Conservation (phyloP, 2,888 invertebrate genomes). For the Hypselothyrea guttata region DNA sequence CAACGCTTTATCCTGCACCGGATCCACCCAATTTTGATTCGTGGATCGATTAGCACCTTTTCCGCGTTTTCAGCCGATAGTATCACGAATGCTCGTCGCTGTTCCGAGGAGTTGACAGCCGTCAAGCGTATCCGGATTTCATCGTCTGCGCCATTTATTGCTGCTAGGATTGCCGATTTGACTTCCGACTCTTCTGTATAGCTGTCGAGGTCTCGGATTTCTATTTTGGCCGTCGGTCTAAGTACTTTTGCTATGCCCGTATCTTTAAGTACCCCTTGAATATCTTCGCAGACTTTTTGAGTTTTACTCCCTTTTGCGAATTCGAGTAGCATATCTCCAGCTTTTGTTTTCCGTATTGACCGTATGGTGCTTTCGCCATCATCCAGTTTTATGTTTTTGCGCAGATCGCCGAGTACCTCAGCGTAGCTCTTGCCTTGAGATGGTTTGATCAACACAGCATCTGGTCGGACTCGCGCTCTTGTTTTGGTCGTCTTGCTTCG, state of each 20-base stretch:
- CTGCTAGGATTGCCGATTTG: too few species aligned
- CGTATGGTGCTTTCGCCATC: background rate
- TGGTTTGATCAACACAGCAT: background rate
- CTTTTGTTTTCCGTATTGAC: background rate
- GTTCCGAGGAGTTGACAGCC: too few species aligned
- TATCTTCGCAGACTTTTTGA: background rate
- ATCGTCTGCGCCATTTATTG: too few species aligned
- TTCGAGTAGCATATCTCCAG: conserved; percentile 1
- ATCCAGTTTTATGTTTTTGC: background rate
- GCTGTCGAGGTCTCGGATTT: background rate
- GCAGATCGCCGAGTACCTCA: background rate
- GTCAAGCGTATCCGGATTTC: too few species aligned
- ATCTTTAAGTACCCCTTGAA: background rate
- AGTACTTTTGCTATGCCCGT: background rate
- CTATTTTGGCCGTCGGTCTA: background rate
- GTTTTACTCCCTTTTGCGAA: background rate
- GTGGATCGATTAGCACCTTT: too few species aligned
- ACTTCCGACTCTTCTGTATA: too few species aligned
- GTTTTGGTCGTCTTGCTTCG: background rate
- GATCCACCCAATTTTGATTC: too few species aligned
- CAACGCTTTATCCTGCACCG: too few species aligned
- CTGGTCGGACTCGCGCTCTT: background rate
- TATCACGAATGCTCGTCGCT: too few species aligned
- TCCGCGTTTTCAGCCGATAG: too few species aligned
- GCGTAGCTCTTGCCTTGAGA: background rate